phyloP scores from a whole-genome alignment of 1,140 invertebrate genomes.

The Apis dorsata region DNA sequence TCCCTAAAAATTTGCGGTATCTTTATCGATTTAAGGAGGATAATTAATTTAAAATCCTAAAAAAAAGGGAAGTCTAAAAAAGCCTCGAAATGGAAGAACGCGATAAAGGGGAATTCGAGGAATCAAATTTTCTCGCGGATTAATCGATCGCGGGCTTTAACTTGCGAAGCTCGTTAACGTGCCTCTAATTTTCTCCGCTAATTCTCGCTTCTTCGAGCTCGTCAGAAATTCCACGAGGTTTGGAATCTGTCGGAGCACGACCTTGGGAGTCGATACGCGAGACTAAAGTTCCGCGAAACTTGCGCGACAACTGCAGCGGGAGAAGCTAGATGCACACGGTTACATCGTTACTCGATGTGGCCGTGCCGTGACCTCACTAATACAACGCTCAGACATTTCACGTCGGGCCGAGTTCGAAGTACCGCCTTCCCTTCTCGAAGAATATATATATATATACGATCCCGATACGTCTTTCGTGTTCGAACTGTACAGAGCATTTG shows the following conservation, averaged over 20 bases:
- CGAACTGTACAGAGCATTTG: not conserved
- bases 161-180: constrained; percentile 2
- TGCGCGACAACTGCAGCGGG: not conserved
- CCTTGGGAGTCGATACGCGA: constrained; percentile 24
- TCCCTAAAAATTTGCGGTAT: not conserved
- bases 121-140: not conserved
- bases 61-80: not conserved
- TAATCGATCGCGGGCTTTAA: not conserved
- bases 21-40: too few species aligned
- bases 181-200: constrained; percentile 4
- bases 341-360: constrained; percentile 30
- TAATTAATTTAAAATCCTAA: too few species aligned
- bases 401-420: constrained; percentile 26
- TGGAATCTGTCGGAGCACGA: constrained; percentile 24
- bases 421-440: not conserved
- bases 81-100: too few species aligned
- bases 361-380: constrained; percentile 47
- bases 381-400: constrained; percentile 3
- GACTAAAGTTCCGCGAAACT: constrained; percentile 34
- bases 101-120: not conserved
- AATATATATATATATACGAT: not conserved
- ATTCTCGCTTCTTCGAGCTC: not conserved
- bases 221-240: not conserved
- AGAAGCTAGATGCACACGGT: not conserved
- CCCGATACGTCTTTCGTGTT: not conserved